Percentiles rank a stretch among this genome's conserved stretches.
Evolutionary conservation across 2,797 vertebrate species (phyloP).

Genomic region (Melopsittacus undulatus): DNA sequence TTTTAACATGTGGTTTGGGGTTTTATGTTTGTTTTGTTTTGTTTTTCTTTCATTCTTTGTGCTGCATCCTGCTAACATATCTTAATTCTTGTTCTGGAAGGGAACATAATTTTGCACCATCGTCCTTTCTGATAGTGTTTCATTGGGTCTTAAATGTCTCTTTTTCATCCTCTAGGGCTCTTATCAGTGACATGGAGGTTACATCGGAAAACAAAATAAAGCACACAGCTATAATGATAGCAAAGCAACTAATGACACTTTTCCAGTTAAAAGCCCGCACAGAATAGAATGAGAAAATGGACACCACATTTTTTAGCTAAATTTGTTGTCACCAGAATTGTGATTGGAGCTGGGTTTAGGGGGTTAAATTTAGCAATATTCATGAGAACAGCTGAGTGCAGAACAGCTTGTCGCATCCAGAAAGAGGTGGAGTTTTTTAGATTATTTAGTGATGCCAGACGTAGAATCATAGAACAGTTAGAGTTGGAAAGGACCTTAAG

Average conservation of each 20-base stretch:
- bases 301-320: background rate
- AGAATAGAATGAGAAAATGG: background rate
- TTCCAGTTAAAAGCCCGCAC: background rate
- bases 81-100: background rate
- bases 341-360: background rate
- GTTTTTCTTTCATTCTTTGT: background rate
- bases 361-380: background rate
- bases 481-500: too few relatives aligned
- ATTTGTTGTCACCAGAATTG: background rate
- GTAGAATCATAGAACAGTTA: too few relatives aligned
- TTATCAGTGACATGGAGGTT: background rate
- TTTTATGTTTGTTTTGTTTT: background rate
- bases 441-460: background rate
- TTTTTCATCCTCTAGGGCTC: background rate
- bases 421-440: background rate
- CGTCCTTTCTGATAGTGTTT: background rate
- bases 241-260: background rate
- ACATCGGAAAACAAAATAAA: background rate
- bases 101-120: background rate
- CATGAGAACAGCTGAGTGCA: background rate
- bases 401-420: background rate
- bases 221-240: background rate
- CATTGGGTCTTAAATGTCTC: background rate
- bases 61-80: background rate
- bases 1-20: background rate